phyloP scores from a whole-genome alignment of 2,797 vertebrate genomes.

The Falco naumanni region DNA sequence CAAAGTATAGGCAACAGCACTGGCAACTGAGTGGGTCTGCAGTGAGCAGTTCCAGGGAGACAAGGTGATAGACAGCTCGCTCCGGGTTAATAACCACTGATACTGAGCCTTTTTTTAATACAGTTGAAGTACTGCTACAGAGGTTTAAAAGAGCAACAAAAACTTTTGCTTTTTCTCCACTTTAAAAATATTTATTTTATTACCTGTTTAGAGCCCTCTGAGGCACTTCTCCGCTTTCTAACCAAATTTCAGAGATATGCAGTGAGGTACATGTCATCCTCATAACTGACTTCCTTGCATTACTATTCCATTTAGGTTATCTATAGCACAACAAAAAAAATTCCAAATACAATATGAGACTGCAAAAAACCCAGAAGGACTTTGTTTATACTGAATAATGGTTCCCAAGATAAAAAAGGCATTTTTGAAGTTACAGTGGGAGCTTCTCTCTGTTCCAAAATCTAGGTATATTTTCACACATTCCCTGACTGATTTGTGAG shows the following conservation, averaged over 20 bases:
- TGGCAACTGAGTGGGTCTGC: background rate
- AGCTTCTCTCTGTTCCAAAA: background rate
- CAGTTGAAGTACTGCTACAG: background rate
- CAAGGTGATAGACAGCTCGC: background rate
- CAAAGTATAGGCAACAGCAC: background rate
- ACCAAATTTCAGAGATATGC: background rate
- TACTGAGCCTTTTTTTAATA: background rate
- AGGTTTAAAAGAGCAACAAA: background rate
- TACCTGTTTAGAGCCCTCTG: background rate
- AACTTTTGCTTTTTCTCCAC: background rate
- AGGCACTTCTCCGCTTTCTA: background rate
- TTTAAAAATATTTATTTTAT: background rate
- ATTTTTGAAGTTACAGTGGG: background rate
- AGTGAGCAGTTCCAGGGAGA: background rate
- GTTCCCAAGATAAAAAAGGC: background rate
- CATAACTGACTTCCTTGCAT: background rate
- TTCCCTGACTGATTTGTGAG: background rate
- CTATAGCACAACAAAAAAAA: background rate
- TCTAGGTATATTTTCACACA: background rate
- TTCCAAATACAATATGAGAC: background rate
- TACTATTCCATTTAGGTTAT: background rate
- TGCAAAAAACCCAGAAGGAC: fast-evolving
- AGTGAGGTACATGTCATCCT: background rate
- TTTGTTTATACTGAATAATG: background rate
- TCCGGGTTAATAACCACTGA: background rate